Base-by-base conservation (phyloP, 2,113 vertebrate genomes). In the Heterotilapia buettikoferi region DNA sequence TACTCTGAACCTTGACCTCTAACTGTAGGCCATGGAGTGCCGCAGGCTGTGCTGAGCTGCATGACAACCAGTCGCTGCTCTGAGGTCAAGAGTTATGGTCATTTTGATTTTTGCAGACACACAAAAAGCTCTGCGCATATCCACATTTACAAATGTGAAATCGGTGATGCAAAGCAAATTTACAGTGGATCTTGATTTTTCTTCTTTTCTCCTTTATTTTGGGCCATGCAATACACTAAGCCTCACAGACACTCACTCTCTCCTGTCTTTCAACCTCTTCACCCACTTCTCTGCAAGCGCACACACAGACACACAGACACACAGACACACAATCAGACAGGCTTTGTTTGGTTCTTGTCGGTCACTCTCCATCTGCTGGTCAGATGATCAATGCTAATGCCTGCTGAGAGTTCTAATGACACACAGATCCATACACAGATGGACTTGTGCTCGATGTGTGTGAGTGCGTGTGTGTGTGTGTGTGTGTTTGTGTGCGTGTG, bases 341-440 rank as follows among this genome's bases (percentile, higher is more conserved):
- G 82, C 85, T 92, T 92, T 92, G 66, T 92, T 91, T 88, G 87
- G 80, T 90, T 86, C 86, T 89, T 93, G 93, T 95, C 94, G 66
- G 86, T 94, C 94, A 93, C 90, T 93, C 93, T 94, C 92, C 91
- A 93, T 94, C 94, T 91, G 89, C 90, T 85, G 90, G 94, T 94
- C 95, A 95, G 93, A 88, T 95, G 92, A 95, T 95, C 95, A 95
- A 95, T 96, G 90, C 90, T 92, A 93, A 95, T 91, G 86, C 93
- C 88, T 87, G 94, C 87, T 85, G 92, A 94, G 95, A 92, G 85
- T 91, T 86, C 85, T 94, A 94, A 94, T 94, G 92, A 94, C 93
- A 92, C 84, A 47, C 81, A 83, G 91, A 95, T 95, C 94, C 68
- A 94, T 94, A 93, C 78, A 7, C 86, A 91, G 88, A 92, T 92